A percentile compares a stretch with the other conserved stretches of the same genome.
phyloP scores from a whole-genome alignment of 2,113 vertebrate genomes.

The Alectura lathami region DNA sequence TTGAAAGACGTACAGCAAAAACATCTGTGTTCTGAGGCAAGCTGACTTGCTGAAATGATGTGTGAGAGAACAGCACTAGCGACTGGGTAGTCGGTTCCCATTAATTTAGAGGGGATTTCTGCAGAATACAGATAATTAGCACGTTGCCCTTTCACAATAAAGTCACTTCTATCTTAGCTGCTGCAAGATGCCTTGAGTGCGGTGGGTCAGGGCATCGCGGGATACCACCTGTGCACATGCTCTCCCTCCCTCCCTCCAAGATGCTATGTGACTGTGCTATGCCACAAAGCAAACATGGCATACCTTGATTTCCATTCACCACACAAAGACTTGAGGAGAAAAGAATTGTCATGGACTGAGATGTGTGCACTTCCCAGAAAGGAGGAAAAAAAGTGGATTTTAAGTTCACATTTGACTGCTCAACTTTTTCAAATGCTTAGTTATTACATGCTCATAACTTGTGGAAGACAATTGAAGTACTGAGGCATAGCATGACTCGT shows the following conservation, averaged over 20 bases:
- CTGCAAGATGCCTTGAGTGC: too few relatives aligned
- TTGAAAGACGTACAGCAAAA: background rate
- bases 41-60: background rate
- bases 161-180: too few relatives aligned
- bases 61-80: background rate
- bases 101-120: background rate
- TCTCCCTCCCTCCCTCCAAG: background rate
- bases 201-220: background rate
- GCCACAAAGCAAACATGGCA: background rate
- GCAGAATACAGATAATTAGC: background rate
- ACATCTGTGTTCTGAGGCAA: background rate
- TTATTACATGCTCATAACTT: background rate
- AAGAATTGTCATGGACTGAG: too few relatives aligned
- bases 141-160: too few relatives aligned
- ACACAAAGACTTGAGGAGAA: too few relatives aligned
- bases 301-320: too few relatives aligned
- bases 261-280: background rate
- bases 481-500: background rate
- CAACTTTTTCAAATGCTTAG: background rate
- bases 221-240: too few relatives aligned
- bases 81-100: background rate
- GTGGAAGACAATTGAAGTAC: background rate
- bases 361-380: background rate
- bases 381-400: background rate
- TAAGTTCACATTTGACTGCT: too few relatives aligned